phyloP scores from a whole-genome alignment of 2,888 invertebrate genomes.

The Micropterix aruncella region DNA sequence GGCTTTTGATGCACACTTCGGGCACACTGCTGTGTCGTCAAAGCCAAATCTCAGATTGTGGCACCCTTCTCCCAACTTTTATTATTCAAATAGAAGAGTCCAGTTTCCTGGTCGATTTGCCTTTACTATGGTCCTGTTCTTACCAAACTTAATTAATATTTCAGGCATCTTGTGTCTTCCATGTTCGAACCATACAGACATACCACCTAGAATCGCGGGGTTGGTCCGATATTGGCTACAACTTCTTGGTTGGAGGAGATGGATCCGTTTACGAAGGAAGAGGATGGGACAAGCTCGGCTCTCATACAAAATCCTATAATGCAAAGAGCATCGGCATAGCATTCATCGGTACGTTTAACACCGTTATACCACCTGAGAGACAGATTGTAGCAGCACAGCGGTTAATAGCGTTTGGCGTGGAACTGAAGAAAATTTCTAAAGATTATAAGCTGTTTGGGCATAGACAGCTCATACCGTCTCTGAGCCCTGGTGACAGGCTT shows the following conservation, averaged over 20 bases:
- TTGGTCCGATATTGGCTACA: constrained; percentile 61
- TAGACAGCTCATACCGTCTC: constrained; percentile 47
- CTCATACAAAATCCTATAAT: constrained; percentile 57
- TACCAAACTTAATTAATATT: no score
- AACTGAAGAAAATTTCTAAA: constrained; percentile 39
- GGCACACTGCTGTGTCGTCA: no score
- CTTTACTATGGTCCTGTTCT: no score
- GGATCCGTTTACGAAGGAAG: constrained; percentile 60
- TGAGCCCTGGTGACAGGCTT: constrained; percentile 54
- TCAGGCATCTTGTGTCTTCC: constrained; percentile 42
- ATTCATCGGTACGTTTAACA: constrained; percentile 58
- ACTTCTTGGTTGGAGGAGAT: constrained; percentile 68
- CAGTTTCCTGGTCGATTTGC: no score
- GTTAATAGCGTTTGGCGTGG: constrained; percentile 47
- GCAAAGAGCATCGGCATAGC: constrained; percentile 51
- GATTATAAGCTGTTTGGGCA: constrained; percentile 57
- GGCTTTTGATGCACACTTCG: no score
- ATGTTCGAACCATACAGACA: constrained; percentile 47
- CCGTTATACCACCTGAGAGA: constrained; percentile 29
- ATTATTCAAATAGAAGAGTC: no score
- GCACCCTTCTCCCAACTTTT: no score
- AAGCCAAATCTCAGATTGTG: no score
- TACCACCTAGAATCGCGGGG: constrained; percentile 51
- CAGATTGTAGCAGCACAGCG: constrained; percentile 46
- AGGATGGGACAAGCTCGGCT: constrained; percentile 59